phyloP scores from a whole-genome alignment of 2,113 vertebrate species.

The Clarias magur region DNA sequence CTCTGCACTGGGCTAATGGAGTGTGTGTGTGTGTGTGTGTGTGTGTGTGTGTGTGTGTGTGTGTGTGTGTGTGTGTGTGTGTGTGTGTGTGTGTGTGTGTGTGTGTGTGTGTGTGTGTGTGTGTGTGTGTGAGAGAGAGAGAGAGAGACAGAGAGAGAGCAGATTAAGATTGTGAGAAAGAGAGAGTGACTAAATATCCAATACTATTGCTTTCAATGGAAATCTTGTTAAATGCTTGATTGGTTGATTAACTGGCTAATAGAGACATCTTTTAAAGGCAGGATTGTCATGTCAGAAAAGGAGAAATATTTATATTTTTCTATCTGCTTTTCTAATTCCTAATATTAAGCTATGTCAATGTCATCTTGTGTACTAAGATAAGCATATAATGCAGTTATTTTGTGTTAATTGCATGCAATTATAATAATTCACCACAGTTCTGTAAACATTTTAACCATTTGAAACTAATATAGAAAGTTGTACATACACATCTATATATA shows the following conservation, averaged over 20 bases:
- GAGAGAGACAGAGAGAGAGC: conserved; percentile 26
- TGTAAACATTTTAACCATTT: not conserved
- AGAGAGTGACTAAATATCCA: conserved; percentile 29
- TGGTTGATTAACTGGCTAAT: conserved; percentile 45
- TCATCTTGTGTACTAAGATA: not conserved
- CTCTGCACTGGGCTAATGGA: conserved; percentile 40
- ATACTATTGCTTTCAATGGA: conserved; percentile 11
- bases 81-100: not conserved
- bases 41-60: not conserved
- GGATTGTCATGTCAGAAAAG: not conserved
- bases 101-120: too few species aligned
- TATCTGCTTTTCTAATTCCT: not conserved
- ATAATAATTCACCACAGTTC: not conserved
- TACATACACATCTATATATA: not conserved
- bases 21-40: conserved; percentile 24
- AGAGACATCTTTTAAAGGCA: conserved; percentile 15
- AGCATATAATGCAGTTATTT: not conserved
- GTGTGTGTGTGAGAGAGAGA: not conserved
- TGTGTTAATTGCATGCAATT: not conserved
- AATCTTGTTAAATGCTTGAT: conserved; percentile 36
- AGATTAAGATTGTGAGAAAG: conserved; percentile 37
- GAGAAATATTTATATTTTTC: not conserved
- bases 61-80: too few species aligned
- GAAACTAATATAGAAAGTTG: not conserved
- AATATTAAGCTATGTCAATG: not conserved